phyloP scores from a whole-genome alignment of 30 jellyfish, hydroid and myxozoan species.

The Aurelia sp. region DNA sequence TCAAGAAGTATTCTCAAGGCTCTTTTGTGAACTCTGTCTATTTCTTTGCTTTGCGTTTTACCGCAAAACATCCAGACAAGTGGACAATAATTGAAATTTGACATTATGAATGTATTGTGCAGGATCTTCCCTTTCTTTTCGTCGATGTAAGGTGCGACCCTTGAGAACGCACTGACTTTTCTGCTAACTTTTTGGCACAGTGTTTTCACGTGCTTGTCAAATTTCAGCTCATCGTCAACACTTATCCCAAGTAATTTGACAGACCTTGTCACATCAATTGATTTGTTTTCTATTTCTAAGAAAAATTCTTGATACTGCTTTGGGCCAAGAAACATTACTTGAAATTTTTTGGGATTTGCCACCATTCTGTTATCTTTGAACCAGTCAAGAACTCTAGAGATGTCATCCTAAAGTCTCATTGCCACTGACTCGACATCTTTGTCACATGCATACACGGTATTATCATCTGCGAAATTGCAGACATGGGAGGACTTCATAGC shows the following conservation, averaged over 20 bases:
- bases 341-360: too few relatives aligned
- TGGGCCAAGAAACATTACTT: too few relatives aligned
- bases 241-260: constrained; percentile 41
- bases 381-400: constrained; percentile 20
- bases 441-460: constrained; percentile 14
- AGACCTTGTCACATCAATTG: too few relatives aligned
- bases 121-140: constrained; percentile 28
- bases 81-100: constrained; percentile 62
- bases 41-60: constrained; percentile 22
- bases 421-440: not conserved
- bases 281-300: too few relatives aligned
- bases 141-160: constrained; percentile 34
- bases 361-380: constrained; percentile 1
- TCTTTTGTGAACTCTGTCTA: constrained; percentile 40
- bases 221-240: constrained; percentile 4
- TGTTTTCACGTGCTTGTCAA: constrained; percentile 11
- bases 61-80: constrained; percentile 70
- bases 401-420: constrained; percentile 9
- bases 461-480: constrained; percentile 59
- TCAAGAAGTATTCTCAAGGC: constrained; percentile 41
- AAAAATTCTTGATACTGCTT: too few relatives aligned
- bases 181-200: constrained; percentile 28
- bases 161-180: constrained; percentile 28
- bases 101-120: constrained; percentile 32
- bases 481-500: constrained; percentile 20